Percentiles rank a stretch among this genome's conserved stretches.
Evolutionary conservation across 2,888 invertebrate species (phyloP).

Genomic region (Volucella bombylans): DNA sequence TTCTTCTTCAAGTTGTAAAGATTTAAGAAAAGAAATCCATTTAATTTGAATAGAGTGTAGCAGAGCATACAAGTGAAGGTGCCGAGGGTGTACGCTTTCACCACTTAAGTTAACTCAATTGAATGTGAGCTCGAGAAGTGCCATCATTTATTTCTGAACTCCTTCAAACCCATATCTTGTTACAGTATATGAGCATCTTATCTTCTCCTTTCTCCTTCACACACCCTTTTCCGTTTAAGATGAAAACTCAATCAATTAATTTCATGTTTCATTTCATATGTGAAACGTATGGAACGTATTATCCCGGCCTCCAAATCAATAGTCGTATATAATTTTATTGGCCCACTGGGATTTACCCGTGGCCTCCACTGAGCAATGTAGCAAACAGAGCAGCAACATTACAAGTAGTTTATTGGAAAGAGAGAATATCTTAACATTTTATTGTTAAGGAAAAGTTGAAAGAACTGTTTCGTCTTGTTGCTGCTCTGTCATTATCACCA

Average conservation of each 20-base stretch:
- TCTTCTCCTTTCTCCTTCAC: not conserved
- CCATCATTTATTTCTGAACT: slow-evolving; percentile 16
- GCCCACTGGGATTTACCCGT: slow-evolving; percentile 63
- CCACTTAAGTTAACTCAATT: slow-evolving; percentile 36
- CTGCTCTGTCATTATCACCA: slow-evolving; percentile 31
- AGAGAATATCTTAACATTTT: slow-evolving; percentile 60
- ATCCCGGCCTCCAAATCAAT: slow-evolving; percentile 39
- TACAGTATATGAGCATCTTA: not conserved
- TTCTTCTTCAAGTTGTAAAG: not conserved
- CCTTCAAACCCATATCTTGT: slow-evolving; percentile 15
- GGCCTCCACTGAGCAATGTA: slow-evolving; percentile 14
- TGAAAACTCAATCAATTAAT: slow-evolving; percentile 71
- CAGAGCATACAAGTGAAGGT: slow-evolving; percentile 3
- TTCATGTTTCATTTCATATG: slow-evolving; percentile 64
- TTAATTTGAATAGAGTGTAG: slow-evolving; percentile 53
- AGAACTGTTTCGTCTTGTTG: slow-evolving; percentile 15
- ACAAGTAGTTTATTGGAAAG: slow-evolving; percentile 20
- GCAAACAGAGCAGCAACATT: slow-evolving; percentile 16
- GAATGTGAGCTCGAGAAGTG: not conserved
- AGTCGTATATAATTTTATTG: slow-evolving; percentile 59
- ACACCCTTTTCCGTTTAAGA: slow-evolving; percentile 19
- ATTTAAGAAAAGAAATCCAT: slow-evolving; percentile 44
- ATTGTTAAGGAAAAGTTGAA: slow-evolving; percentile 40
- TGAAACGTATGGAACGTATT: slow-evolving; percentile 32
- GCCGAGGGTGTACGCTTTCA: slow-evolving; percentile 14